Percentiles rank a stretch among this genome's conserved stretches.
Evolutionary conservation across 1,140 invertebrate species (phyloP).

Genomic region (Zaprionus vittiger): DNA sequence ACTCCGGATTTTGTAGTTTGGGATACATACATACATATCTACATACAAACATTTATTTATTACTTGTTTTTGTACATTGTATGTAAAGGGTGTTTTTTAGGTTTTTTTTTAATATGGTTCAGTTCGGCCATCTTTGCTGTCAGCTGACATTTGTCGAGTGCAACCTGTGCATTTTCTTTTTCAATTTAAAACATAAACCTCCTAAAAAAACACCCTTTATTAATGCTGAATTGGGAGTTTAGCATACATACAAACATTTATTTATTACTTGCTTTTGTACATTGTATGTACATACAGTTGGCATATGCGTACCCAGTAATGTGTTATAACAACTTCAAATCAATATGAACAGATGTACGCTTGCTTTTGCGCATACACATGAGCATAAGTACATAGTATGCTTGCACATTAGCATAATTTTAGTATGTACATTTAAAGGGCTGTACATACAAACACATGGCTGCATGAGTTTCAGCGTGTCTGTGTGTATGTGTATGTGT

Average conservation of each 20-base stretch:
- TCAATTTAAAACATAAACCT: no score
- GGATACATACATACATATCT: neutral
- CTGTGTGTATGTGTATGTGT: slow-evolving; percentile 22
- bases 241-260: neutral
- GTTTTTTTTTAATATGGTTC: no score
- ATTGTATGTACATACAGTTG: slow-evolving; percentile 18
- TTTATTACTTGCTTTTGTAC: neutral
- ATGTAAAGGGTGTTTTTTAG: no score
- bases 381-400: slow-evolving; percentile 10
- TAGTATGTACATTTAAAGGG: slow-evolving; percentile 13
- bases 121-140: no score
- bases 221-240: neutral
- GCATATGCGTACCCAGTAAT: neutral
- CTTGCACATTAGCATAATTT: neutral
- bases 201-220: neutral
- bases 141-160: no score
- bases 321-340: slow-evolving; percentile 7
- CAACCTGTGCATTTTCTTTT: no score
- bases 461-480: slow-evolving; percentile 4
- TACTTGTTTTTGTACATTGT: no score
- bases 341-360: slow-evolving; percentile 12
- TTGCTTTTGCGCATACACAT: neutral
- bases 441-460: slow-evolving; percentile 35
- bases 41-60: no score
- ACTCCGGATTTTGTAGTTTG: neutral